These are phyloP conservation scores for Panagrolaimus sp. DNA, from an alignment of 1,140 invertebrate species.

Conservation along the genomic window DNA sequence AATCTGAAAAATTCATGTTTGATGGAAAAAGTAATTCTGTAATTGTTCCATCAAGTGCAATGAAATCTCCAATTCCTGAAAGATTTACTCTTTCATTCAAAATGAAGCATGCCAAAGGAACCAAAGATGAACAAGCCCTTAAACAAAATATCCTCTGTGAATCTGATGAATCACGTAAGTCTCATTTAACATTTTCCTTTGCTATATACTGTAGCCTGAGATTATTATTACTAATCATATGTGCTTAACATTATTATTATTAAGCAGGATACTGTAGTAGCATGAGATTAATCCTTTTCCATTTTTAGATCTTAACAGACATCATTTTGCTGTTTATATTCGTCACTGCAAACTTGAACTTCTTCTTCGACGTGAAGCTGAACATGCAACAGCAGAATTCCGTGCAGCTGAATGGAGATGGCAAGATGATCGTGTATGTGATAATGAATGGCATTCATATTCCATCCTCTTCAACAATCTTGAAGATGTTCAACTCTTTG, in stretches of 20 bases:
- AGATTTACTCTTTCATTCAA: slow-evolving; percentile 53
- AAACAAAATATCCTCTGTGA: slow-evolving; percentile 59
- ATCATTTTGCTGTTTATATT: slow-evolving; percentile 92
- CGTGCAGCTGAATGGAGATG: slow-evolving; percentile 94
- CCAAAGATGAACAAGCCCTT: slow-evolving; percentile 48
- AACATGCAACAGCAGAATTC: slow-evolving; percentile 86
- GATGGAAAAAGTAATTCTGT: slow-evolving; percentile 51
- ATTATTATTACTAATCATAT: slow-evolving; percentile 21
- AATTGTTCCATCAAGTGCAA: slow-evolving; percentile 37
- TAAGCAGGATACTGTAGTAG: background rate
- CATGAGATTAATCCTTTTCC: background rate
- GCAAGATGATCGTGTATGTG: slow-evolving; percentile 81
- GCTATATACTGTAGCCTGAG: too few relatives aligned
- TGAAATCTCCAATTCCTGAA: slow-evolving; percentile 51
- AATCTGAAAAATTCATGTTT: slow-evolving; percentile 44
- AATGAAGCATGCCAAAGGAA: slow-evolving; percentile 53
- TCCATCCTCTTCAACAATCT: slow-evolving; percentile 81
- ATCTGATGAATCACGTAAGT: slow-evolving; percentile 50
- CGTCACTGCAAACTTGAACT: slow-evolving; percentile 91
- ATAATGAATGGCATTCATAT: slow-evolving; percentile 97
- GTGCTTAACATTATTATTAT: slow-evolving; percentile 1
- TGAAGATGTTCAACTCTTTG: slow-evolving; percentile 64
- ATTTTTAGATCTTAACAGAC: slow-evolving; percentile 74
- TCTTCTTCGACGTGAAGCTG: slow-evolving; percentile 81
- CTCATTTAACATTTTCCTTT: slow-evolving; percentile 19